Conservation (phyloP, 2,113 vertebrate species). For the Pitta sordida region DNA sequence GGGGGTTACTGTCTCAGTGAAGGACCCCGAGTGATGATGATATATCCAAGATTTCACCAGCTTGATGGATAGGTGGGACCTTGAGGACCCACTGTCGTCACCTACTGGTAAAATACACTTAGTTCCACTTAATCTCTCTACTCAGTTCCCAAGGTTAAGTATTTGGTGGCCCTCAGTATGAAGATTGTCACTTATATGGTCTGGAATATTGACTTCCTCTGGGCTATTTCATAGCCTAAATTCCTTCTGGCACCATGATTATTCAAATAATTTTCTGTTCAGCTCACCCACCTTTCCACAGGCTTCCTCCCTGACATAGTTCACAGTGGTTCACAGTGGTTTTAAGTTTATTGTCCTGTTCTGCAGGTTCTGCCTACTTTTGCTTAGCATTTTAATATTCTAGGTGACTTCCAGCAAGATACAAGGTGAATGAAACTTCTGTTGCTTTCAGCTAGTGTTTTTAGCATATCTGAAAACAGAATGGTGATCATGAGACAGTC, state of each 20-base stretch:
- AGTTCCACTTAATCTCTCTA: background rate
- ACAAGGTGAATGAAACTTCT: background rate
- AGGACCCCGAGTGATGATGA: fast-evolving
- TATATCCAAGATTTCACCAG: background rate
- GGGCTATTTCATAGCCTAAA: background rate
- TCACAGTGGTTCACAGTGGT: background rate
- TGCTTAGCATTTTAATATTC: background rate
- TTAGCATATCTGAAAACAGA: background rate
- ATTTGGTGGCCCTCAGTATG: background rate
- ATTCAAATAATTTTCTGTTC: background rate
- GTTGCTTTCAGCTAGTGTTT: background rate
- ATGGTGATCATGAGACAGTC: background rate
- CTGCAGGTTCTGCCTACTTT: background rate
- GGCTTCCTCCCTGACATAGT: no score
- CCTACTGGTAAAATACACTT: background rate
- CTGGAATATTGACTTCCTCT: background rate
- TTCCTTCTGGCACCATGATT: background rate
- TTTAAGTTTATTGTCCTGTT: background rate
- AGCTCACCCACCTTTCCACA: background rate
- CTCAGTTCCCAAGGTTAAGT: background rate
- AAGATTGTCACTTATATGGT: fast-evolving
- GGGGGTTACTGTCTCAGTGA: background rate
- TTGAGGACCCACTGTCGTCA: background rate
- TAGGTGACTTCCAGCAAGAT: background rate
- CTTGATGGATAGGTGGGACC: background rate